A percentile compares a stretch with the other conserved stretches of the same genome.
phyloP scores from a whole-genome alignment of 2,888 invertebrate species.

The Leptodirus hochenwartii region DNA sequence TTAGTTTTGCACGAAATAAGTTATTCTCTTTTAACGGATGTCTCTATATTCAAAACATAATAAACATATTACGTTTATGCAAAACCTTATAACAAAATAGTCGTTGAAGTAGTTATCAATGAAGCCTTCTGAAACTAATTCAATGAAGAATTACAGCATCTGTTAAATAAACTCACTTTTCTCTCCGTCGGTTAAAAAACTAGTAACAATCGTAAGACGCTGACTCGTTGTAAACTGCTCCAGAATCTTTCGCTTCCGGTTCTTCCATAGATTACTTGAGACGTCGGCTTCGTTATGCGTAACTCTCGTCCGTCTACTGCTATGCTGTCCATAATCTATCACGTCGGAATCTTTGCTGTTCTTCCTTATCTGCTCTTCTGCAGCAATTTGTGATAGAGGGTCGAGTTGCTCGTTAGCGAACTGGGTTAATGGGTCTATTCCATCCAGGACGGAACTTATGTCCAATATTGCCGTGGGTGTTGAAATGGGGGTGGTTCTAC shows the following conservation, averaged over 20 bases:
- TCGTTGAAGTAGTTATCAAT: too few relatives aligned
- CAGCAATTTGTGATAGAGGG: conserved; percentile 44
- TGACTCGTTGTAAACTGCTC: conserved; percentile 86
- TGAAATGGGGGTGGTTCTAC: conserved; percentile 29
- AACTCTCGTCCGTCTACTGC: too few relatives aligned
- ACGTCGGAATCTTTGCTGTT: neutral
- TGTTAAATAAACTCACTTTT: conserved; percentile 56
- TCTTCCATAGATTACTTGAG: conserved; percentile 55
- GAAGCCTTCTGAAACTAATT: too few relatives aligned
- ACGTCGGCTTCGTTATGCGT: too few relatives aligned
- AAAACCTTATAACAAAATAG: too few relatives aligned
- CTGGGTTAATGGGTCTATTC: conserved; percentile 54
- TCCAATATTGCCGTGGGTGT: conserved; percentile 28
- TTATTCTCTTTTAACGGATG: too few relatives aligned
- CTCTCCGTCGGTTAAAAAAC: conserved; percentile 66
- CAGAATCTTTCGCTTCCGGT: conserved; percentile 57
- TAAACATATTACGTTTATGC: too few relatives aligned
- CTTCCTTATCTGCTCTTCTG: too few relatives aligned
- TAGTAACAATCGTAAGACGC: conserved; percentile 78
- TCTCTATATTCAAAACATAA: too few relatives aligned
- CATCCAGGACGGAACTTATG: conserved; percentile 40
- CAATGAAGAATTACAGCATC: too few relatives aligned
- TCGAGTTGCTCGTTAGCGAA: conserved; percentile 46
- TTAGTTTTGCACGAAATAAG: too few relatives aligned
- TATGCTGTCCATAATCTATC: too few relatives aligned